Evolutionary conservation across 2,797 vertebrate species (phyloP).

Genomic region (Alcedo atthis): DNA sequence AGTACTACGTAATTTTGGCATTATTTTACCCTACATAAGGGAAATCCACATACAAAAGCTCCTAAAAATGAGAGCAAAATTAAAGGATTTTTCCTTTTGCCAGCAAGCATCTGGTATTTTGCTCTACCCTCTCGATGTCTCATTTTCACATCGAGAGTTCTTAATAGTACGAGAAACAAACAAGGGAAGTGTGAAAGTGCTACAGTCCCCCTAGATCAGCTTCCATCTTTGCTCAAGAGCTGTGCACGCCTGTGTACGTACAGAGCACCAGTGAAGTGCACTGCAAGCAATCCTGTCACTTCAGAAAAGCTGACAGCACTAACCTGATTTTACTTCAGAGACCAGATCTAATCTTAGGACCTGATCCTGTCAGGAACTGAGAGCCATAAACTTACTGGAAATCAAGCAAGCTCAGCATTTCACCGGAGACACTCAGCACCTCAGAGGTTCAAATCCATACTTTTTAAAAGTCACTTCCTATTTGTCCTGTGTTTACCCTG

Average conservation of each 20-base stretch:
- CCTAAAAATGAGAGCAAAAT: not conserved
- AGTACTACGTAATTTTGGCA: not conserved
- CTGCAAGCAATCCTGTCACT: not conserved
- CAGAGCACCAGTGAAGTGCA: not conserved
- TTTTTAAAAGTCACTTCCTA: conserved; percentile 56
- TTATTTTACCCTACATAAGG: not conserved
- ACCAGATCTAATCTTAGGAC: not conserved
- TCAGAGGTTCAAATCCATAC: conserved; percentile 40
- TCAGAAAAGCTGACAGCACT: not conserved
- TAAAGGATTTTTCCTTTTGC: not conserved
- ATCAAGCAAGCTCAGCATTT: conserved; percentile 19
- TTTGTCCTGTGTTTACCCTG: conserved; percentile 65
- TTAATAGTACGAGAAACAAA: conserved; percentile 18
- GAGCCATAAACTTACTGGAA: conserved; percentile 17
- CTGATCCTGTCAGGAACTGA: conserved; percentile 12
- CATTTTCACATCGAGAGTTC: conserved; percentile 24
- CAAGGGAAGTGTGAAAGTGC: conserved; percentile 11
- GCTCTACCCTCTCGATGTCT: not conserved
- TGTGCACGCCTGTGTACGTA: not conserved
- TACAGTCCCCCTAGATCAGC: not conserved
- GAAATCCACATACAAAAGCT: not conserved
- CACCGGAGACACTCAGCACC: conserved; percentile 24
- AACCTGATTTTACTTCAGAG: conserved; percentile 26
- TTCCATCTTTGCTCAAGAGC: not conserved
- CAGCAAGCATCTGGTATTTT: not conserved